phyloP scores from a whole-genome alignment of 2,888 invertebrate species.

The Mythimna loreyi region DNA sequence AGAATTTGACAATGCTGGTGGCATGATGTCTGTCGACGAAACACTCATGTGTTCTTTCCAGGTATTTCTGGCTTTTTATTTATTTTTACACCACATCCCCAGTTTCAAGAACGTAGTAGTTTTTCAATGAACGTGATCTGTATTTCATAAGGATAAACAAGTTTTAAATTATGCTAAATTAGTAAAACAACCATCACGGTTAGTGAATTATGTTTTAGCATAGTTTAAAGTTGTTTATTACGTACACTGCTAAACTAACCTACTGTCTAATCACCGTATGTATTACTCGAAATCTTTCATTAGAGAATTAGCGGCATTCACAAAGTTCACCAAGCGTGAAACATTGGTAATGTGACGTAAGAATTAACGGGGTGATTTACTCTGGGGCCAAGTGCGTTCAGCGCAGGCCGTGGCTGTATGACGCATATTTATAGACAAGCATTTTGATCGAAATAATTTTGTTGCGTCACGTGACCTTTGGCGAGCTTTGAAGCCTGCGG shows the following conservation, averaged over 20 bases:
- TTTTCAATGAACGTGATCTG: neutral
- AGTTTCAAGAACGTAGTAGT: neutral
- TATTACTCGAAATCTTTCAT: neutral
- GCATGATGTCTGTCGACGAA: conserved; percentile 99
- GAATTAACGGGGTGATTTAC: conserved; percentile 3
- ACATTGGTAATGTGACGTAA: conserved; percentile 6
- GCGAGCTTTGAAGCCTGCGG: conserved; percentile 6
- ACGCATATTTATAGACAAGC: conserved; percentile 22
- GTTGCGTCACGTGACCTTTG: conserved; percentile 3
- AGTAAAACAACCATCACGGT: neutral
- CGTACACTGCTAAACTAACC: neutral
- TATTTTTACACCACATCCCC: neutral
- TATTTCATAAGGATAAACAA: neutral
- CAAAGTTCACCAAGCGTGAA: neutral
- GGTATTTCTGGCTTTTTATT: conserved; percentile 87
- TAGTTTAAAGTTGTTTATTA: conserved; percentile 6
- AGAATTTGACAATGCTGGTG: conserved; percentile 99
- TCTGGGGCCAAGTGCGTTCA: neutral
- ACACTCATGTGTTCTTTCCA: conserved; percentile 99
- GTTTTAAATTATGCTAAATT: neutral
- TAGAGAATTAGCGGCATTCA: neutral
- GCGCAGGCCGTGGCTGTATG: conserved; percentile 10
- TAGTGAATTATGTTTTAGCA: neutral
- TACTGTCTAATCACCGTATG: neutral
- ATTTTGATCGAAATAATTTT: conserved; percentile 17